A percentile compares a stretch with the other conserved stretches of the same genome.
Evolutionary conservation across 92 coral and sea anemone genomes (phyloP).

Genomic region (Zoanthus sociatus): DNA sequence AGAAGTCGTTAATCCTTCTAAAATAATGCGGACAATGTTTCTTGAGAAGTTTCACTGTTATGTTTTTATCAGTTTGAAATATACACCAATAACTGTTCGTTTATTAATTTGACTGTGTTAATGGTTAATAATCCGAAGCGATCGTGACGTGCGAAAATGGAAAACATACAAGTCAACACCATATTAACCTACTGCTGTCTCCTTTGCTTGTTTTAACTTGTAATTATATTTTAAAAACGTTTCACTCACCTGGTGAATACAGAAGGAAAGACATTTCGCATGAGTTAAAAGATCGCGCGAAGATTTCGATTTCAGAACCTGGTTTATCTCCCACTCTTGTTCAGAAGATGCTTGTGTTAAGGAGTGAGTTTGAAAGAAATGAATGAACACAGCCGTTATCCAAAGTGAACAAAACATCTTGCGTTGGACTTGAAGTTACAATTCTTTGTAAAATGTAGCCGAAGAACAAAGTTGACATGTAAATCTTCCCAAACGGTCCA

Average conservation of each 20-base stretch:
- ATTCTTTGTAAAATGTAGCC: neutral
- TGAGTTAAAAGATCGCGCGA: neutral
- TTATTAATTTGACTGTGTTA: no score
- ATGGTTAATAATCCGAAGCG: no score
- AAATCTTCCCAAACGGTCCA: neutral
- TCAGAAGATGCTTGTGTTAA: neutral
- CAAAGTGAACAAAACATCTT: slow-evolving; percentile 4
- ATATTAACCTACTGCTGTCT: neutral
- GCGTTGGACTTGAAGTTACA: neutral
- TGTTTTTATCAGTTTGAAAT: no score
- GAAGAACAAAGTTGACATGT: neutral
- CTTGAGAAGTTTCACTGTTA: no score
- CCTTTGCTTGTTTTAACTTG: neutral
- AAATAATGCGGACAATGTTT: neutral
- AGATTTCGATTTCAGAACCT: neutral
- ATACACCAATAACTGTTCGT: no score
- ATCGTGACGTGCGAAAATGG: neutral
- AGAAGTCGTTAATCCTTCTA: neutral
- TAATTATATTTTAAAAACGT: no score
- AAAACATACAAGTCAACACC: neutral
- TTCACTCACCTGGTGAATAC: slow-evolving; percentile 13
- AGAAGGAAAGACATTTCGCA: slow-evolving; percentile 22
- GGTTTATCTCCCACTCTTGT: neutral
- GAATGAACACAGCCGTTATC: neutral
- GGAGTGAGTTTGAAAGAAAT: neutral